Conservation (phyloP, 2,797 vertebrate species). For the Tokudaia muenninki region DNA sequence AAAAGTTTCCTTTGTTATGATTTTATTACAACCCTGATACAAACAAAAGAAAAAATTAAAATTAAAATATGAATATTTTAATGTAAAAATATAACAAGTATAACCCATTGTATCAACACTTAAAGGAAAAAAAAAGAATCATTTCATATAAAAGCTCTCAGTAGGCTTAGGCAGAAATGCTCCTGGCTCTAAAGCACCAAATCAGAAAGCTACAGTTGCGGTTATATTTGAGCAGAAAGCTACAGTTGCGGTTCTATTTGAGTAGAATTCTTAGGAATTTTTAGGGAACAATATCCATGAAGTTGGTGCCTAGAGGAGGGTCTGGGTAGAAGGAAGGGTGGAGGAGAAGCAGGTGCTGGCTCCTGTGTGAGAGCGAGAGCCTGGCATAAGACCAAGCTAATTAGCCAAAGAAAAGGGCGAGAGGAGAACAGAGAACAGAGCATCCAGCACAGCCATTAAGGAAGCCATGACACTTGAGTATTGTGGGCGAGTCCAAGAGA, state of each 20-base stretch:
- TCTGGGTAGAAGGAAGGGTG: neutral
- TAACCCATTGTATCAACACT: neutral
- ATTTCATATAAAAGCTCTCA: neutral
- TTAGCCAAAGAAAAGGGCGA: neutral
- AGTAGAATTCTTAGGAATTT: neutral
- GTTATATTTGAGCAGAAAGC: too few species aligned
- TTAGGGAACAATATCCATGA: neutral
- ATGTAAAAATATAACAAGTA: neutral
- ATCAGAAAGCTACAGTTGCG: neutral
- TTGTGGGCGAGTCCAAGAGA: neutral
- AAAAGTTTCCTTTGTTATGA: neutral
- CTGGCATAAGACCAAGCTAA: neutral
- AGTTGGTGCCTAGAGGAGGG: neutral
- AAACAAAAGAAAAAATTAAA: neutral
- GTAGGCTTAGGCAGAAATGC: neutral
- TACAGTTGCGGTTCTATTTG: neutral
- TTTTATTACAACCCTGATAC: neutral
- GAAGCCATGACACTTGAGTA: neutral
- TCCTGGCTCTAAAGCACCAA: neutral
- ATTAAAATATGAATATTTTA: neutral
- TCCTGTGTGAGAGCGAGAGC: too few species aligned
- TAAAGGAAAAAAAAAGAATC: neutral
- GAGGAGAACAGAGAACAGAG: neutral
- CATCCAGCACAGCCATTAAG: neutral
- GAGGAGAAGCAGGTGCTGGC: neutral